phyloP scores from a whole-genome alignment of 2,888 invertebrate genomes.

The Dexiosoma caninum region DNA sequence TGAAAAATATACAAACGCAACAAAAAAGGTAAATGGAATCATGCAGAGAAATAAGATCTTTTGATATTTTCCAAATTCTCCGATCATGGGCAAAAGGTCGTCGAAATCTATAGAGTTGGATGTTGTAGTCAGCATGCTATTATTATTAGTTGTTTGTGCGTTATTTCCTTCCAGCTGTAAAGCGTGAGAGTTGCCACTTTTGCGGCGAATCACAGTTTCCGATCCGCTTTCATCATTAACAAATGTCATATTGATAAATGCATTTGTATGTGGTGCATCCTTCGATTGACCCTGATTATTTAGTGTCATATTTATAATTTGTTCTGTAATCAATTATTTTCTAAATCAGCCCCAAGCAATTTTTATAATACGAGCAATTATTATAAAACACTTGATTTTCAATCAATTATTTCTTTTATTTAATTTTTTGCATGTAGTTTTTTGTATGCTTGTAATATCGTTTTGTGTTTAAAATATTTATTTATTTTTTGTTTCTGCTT shows the following conservation, averaged over 20 bases:
- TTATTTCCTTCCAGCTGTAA: conserved; percentile 67
- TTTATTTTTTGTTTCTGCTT: too few species aligned
- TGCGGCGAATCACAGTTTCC: conserved; percentile 70
- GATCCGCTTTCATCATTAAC: conserved; percentile 59
- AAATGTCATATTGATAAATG: conserved; percentile 65
- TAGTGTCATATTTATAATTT: conserved; percentile 47
- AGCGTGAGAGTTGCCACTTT: conserved; percentile 71
- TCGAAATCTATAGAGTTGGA: conserved; percentile 84
- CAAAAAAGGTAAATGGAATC: conserved; percentile 93
- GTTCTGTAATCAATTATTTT: conserved; percentile 8
- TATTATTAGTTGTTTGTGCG: conserved; percentile 57
- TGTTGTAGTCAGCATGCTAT: conserved; percentile 7
- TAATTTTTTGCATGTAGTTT: not conserved
- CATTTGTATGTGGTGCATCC: conserved; percentile 34
- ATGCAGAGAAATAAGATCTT: conserved; percentile 88
- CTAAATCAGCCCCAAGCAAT: not conserved
- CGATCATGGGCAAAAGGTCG: conserved; percentile 88
- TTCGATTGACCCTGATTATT: conserved; percentile 52
- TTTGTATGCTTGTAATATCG: conserved; percentile 8
- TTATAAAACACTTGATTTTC: conserved; percentile 42
- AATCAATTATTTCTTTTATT: conserved; percentile 24
- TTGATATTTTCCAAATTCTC: conserved; percentile 91
- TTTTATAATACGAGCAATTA: conserved; percentile 42
- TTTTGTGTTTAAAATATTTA: conserved; percentile 4
- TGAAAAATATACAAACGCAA: conserved; percentile 92